These are phyloP conservation scores for Todus mexicanus DNA, from an alignment of 2,797 vertebrate genomes.

Conservation along the genomic window DNA sequence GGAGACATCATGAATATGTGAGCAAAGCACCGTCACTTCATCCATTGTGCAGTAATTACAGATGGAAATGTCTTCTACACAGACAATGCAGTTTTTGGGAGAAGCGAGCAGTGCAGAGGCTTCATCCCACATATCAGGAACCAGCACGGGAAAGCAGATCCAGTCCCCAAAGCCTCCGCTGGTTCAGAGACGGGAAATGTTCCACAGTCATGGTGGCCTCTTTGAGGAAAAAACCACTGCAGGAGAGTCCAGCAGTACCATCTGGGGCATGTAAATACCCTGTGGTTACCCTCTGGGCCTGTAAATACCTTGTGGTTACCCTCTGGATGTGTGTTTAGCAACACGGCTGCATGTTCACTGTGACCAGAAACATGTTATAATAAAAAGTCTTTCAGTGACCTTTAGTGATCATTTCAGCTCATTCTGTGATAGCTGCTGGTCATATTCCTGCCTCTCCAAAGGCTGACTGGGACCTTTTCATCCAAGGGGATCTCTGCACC, in stretches of 20 bases:
- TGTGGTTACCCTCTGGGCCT: background rate
- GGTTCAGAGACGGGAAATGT: rapidly evolving
- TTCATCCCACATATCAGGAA: background rate
- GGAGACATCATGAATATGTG: background rate
- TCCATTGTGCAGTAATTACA: background rate
- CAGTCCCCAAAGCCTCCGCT: rapidly evolving
- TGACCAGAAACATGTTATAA: background rate
- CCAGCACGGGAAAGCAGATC: background rate
- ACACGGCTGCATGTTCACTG: background rate
- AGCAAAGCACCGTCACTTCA: background rate
- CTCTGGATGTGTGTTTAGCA: background rate
- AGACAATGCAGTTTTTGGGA: background rate
- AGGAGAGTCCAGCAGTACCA: background rate
- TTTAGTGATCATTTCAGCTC: background rate
- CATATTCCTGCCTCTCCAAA: background rate
- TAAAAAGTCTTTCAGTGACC: background rate
- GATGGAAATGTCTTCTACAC: background rate
- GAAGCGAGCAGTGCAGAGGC: background rate
- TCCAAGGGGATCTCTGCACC: background rate
- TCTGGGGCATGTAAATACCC: background rate
- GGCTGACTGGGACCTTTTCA: background rate
- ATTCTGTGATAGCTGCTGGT: background rate
- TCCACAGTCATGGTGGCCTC: rapidly evolving
- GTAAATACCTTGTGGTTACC: background rate
- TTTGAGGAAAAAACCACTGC: background rate